Evolutionary conservation across 2,113 vertebrate species (phyloP), one percentile per base, ranked within the genome.

Genomic region (Apodemus sylvaticus): DNA sequence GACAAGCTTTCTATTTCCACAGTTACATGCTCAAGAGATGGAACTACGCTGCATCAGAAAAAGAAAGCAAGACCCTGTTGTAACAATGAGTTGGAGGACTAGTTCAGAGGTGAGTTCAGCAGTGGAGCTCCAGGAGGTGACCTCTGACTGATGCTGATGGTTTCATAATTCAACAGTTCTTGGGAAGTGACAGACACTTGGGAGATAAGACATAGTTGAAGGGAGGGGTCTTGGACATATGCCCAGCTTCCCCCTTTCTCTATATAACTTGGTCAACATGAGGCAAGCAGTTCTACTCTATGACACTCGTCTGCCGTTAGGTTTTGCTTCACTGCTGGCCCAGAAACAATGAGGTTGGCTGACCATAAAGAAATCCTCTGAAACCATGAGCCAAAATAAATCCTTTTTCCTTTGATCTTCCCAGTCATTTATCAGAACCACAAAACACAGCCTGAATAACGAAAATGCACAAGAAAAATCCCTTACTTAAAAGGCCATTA

Each of bases 401-500:
- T 58, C 26, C 74, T 58, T 31, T 36, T n/a, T 74, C 16, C 39
- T 73, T 64, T 45, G 7, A 48, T 36, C 16, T 64, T 24, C 29
- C 29, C 26, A 60, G 39, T 14, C 7, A 34, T 90, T 89, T 9
- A 0, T 76, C n/a, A 76, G 39, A 36, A 24, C 31, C n/a, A 89
- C 53, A 62, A 55, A 74, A 53, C 4, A 42, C 58, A 86, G 58
- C 17, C n/a, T 13, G 2, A 48, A 31, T 48, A 77, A 60, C 31
- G 64, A 31, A 62, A 24, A 24, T 60, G 19, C 1, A 73, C 4
- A 74, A 88, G 39, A 66, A 83, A 29, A 22, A 88, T 42, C 48
- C 92, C 7, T 51, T 92, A 73, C 85, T 60, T 58, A 94, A 95
- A 94, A 26, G 55, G 19, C 19, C 89, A 96, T 19, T 86, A 90